These are phyloP conservation scores for Lepidochrysops patricia DNA, from an alignment of 2,888 invertebrate genomes.

Conservation along the genomic window DNA sequence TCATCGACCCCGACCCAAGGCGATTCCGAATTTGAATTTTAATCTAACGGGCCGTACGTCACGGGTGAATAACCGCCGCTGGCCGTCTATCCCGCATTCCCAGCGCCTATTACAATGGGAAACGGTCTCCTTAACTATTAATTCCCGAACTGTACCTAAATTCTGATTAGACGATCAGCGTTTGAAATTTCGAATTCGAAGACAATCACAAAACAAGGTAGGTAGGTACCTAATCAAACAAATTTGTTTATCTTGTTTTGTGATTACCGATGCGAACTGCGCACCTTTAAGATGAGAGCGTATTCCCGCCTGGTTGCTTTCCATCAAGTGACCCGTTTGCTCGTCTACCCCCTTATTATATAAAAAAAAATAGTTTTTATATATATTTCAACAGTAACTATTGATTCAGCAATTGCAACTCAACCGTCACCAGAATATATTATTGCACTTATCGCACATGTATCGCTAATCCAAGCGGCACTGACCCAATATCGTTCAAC, in stretches of 20 bases:
- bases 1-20: constrained; percentile 36
- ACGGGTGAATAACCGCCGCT: constrained; percentile 53
- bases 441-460: background rate
- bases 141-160: constrained; percentile 11
- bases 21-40: constrained; percentile 62
- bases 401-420: constrained; percentile 1
- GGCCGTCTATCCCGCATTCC: constrained; percentile 39
- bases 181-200: constrained; percentile 30
- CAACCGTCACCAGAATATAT: background rate
- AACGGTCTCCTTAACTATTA: constrained; percentile 33
- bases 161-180: constrained; percentile 2
- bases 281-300: too few relatives aligned
- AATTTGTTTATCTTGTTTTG: background rate
- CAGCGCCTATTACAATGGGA: constrained; percentile 31
- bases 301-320: too few relatives aligned
- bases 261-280: background rate
- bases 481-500: constrained; percentile 41
- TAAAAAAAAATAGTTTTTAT: background rate
- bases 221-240: too few relatives aligned
- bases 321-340: too few relatives aligned
- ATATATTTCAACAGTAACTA: background rate
- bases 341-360: too few relatives aligned
- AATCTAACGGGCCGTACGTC: constrained; percentile 56
- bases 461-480: constrained; percentile 27
- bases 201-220: too few relatives aligned